Percentiles rank a stretch among this genome's conserved stretches.
phyloP scores from a whole-genome alignment of 1,140 invertebrate species.

The Tetraneura akinire region DNA sequence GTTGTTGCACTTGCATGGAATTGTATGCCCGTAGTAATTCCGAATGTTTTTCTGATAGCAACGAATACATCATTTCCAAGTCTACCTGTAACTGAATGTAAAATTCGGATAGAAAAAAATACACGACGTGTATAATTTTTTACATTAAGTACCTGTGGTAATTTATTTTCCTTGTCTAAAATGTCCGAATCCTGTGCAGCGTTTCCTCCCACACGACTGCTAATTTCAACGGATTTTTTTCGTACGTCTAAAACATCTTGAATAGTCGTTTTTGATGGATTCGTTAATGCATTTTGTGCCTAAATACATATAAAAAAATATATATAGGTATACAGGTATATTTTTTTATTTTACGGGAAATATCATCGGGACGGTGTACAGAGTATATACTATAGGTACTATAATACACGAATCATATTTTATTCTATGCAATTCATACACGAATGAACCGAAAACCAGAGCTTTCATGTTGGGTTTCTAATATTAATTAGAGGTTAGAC shows the following conservation, averaged over 20 bases:
- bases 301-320: background rate
- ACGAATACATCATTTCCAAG: constrained; percentile 55
- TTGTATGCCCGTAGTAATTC: constrained; percentile 53
- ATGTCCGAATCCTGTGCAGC: background rate
- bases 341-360: too few species aligned
- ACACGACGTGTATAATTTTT: background rate
- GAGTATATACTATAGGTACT: background rate
- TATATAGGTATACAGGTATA: too few species aligned
- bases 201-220: background rate
- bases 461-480: background rate
- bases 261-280: background rate
- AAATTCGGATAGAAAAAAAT: background rate
- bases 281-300: constrained; percentile 10
- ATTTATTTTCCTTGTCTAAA: constrained; percentile 26
- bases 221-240: constrained; percentile 16
- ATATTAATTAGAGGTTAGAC: constrained; percentile 14
- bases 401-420: background rate
- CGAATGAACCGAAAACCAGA: background rate
- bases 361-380: too few species aligned
- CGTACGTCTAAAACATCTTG: constrained; percentile 40
- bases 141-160: constrained; percentile 17
- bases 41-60: constrained; percentile 55
- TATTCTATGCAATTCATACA: background rate
- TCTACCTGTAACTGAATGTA: constrained; percentile 53
- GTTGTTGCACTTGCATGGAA: constrained; percentile 42